A percentile compares a stretch with the other conserved stretches of the same genome.
phyloP scores from a whole-genome alignment of 2,888 invertebrate genomes.

The Drosophila basisetae region DNA sequence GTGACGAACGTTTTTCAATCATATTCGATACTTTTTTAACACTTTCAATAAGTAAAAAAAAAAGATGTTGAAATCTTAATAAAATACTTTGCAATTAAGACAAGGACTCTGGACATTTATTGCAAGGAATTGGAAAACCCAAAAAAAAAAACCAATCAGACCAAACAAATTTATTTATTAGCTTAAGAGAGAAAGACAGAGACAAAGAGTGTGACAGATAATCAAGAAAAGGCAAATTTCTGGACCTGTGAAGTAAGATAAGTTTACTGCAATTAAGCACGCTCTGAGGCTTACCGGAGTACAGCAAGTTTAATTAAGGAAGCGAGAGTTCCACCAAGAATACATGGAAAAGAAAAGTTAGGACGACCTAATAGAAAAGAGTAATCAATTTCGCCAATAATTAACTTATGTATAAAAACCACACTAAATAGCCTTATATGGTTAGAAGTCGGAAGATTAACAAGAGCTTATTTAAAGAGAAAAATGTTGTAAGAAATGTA shows the following conservation, averaged over 20 bases:
- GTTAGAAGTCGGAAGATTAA: background rate
- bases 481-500: background rate
- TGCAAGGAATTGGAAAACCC: background rate
- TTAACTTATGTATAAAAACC: background rate
- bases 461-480: background rate
- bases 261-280: background rate
- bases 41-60: background rate
- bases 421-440: background rate
- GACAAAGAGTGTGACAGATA: background rate
- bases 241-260: background rate
- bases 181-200: too few relatives aligned
- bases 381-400: background rate
- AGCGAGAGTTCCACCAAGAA: background rate
- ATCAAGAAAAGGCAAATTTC: background rate
- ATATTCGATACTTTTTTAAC: background rate
- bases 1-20: background rate
- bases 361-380: background rate
- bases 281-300: background rate
- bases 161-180: background rate
- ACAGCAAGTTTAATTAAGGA: background rate
- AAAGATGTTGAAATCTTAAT: background rate
- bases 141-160: background rate
- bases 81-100: background rate
- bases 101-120: background rate
- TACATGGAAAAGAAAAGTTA: too few relatives aligned